Percentiles rank a stretch among this genome's conserved stretches.
Conservation (phyloP, 2,888 invertebrate genomes). For the Melitaea athalia region DNA sequence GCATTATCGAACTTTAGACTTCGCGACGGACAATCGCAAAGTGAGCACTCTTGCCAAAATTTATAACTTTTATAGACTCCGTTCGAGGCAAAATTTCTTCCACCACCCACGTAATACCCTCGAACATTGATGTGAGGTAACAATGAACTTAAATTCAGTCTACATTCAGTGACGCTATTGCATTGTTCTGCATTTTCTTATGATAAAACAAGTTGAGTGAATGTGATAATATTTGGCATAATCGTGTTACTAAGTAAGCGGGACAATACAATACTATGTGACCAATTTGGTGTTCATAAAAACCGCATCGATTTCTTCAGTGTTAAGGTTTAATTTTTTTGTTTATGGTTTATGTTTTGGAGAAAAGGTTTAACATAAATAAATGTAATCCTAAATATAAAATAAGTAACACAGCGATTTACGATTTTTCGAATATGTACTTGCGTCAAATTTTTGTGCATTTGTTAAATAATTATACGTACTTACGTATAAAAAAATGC, state of each 20-base stretch:
- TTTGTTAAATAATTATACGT: no score
- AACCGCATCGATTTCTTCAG: no score
- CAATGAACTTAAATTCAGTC: conserved; percentile 25
- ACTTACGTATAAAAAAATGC: no score
- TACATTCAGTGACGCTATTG: conserved; percentile 15
- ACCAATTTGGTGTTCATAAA: no score
- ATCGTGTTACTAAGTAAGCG: background rate
- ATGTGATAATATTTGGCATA: background rate
- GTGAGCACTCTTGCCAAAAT: conserved; percentile 36
- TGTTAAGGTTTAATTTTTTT: no score
- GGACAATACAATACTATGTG: no score
- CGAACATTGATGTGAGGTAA: conserved; percentile 18
- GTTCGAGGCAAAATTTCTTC: conserved; percentile 29
- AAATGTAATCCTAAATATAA: no score
- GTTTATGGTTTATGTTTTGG: no score
- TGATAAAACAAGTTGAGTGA: background rate
- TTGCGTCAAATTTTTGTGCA: no score
- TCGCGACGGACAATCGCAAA: conserved; percentile 36
- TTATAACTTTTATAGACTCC: conserved; percentile 36
- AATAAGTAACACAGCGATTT: no score
- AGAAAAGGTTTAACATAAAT: no score
- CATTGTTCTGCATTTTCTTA: conserved; percentile 2
- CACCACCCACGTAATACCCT: conserved; percentile 29
- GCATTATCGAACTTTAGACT: conserved; percentile 38
- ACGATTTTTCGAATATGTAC: no score